phyloP scores from a whole-genome alignment of 2,113 vertebrate species.

The Amazona vittata region DNA sequence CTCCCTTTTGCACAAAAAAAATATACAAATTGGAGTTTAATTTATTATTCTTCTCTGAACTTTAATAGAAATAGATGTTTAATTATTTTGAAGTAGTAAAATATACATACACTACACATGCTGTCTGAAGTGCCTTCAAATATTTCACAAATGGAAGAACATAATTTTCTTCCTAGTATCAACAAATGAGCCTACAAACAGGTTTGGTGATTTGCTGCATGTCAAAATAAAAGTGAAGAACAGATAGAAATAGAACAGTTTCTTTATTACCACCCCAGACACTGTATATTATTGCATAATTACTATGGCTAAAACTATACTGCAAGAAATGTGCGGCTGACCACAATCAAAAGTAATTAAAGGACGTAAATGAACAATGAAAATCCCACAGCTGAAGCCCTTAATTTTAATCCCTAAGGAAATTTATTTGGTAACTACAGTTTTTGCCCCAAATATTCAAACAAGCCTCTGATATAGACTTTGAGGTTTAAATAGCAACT shows the following conservation, averaged over 20 bases:
- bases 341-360: slow-evolving; percentile 35
- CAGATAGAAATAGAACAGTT: background rate
- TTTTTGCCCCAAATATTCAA: background rate
- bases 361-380: slow-evolving; percentile 5
- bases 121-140: background rate
- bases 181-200: background rate
- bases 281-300: background rate
- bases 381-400: background rate
- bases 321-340: background rate
- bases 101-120: background rate
- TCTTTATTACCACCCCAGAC: background rate
- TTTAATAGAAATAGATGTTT: background rate
- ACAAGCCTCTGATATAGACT: background rate
- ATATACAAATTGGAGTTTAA: background rate
- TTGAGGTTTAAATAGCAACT: background rate
- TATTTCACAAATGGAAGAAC: background rate
- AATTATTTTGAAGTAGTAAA: background rate
- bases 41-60: background rate
- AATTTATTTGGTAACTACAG: background rate
- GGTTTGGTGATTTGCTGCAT: background rate
- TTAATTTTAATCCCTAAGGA: background rate
- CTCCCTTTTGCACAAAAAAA: background rate
- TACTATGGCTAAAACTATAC: background rate
- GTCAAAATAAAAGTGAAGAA: background rate
- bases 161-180: background rate